These are phyloP conservation scores for Pseudopodoces humilis DNA, from an alignment of 2,113 vertebrate genomes.

Conservation along the genomic window DNA sequence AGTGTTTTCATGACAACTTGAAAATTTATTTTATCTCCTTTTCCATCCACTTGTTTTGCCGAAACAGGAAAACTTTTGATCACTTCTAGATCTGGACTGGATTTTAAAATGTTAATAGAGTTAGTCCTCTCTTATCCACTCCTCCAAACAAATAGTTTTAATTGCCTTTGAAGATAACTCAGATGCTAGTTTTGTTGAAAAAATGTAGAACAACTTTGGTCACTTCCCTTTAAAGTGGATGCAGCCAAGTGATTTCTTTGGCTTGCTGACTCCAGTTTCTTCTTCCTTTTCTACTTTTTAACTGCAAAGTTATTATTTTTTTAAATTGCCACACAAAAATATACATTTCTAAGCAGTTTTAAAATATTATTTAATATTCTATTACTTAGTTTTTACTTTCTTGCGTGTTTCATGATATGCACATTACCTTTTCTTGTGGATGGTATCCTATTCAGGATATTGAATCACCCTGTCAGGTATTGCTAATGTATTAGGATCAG, in stretches of 20 bases:
- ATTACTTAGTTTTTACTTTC: not conserved
- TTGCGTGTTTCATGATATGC: not conserved
- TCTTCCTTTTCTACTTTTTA: not conserved
- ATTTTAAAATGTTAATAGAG: not conserved
- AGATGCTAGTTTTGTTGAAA: not conserved
- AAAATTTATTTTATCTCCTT: not conserved
- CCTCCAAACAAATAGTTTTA: not conserved
- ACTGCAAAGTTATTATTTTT: not conserved
- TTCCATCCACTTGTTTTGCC: not conserved
- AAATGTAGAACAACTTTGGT: not conserved
- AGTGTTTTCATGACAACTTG: not conserved
- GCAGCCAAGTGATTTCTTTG: not conserved
- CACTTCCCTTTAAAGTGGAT: not conserved
- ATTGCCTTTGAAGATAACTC: slow-evolving; percentile 16
- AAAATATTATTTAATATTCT: not conserved
- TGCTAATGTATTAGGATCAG: not conserved
- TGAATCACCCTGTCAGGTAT: not conserved
- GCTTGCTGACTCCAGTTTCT: not conserved
- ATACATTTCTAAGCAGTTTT: not conserved
- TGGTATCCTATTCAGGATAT: not conserved
- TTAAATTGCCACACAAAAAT: not conserved
- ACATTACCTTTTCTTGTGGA: not conserved
- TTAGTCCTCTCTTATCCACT: not conserved
- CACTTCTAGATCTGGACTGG: not conserved
- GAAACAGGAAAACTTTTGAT: not conserved